phyloP scores from a whole-genome alignment of 2,113 vertebrate species.

The Ceratotherium simum region DNA sequence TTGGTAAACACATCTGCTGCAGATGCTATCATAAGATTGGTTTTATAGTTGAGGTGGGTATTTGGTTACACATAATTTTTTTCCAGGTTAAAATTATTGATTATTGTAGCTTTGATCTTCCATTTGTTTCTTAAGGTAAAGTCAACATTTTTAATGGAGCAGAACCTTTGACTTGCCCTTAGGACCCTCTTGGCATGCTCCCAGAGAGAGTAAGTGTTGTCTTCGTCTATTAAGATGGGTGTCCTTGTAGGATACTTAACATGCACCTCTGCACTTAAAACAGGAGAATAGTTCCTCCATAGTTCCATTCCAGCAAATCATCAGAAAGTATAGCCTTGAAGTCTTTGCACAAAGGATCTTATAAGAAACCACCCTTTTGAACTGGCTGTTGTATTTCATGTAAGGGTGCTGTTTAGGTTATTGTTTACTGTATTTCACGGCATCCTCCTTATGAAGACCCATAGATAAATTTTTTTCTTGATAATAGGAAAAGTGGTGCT shows the following conservation, averaged over 20 bases:
- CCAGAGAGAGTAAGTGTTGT: neutral
- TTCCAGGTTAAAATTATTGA: slow-evolving; percentile 30
- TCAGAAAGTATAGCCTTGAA: slow-evolving; percentile 43
- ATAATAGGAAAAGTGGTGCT: neutral
- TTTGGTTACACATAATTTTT: slow-evolving; percentile 11
- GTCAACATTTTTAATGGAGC: neutral
- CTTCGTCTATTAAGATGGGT: neutral
- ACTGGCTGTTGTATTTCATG: slow-evolving; percentile 10
- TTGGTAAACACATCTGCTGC: neutral
- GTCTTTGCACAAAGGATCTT: neutral
- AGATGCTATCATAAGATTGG: neutral
- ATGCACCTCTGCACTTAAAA: neutral
- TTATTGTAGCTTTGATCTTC: slow-evolving; percentile 7
- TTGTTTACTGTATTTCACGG: slow-evolving; percentile 27
- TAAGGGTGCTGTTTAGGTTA: slow-evolving; percentile 10
- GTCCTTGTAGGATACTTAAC: neutral
- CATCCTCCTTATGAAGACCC: neutral
- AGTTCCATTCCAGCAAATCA: neutral
- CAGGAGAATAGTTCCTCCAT: neutral
- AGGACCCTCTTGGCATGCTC: neutral
- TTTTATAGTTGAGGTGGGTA: neutral
- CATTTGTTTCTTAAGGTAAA: slow-evolving; percentile 19
- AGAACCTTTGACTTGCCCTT: neutral
- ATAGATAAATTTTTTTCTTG: neutral
- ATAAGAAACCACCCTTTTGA: slow-evolving; percentile 3